A percentile compares a stretch with the other conserved stretches of the same genome.
phyloP scores from a whole-genome alignment of 2,113 vertebrate species.

The Pelobates fuscus region DNA sequence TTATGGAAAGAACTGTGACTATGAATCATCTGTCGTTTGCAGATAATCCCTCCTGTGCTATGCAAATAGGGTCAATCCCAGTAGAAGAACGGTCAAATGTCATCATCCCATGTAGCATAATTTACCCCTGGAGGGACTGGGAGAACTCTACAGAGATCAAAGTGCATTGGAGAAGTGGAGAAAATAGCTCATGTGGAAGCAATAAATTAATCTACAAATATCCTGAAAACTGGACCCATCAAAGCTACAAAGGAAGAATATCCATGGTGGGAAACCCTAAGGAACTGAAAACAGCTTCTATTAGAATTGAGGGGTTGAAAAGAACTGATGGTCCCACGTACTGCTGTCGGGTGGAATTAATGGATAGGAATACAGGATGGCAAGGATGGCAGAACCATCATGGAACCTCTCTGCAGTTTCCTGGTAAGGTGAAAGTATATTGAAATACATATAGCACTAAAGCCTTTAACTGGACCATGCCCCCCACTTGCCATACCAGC shows the following conservation, averaged over 20 bases:
- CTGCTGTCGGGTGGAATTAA: slow-evolving; percentile 29
- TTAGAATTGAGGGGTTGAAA: slow-evolving; percentile 17
- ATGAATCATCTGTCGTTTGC: too few relatives aligned
- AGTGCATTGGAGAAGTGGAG: slow-evolving; percentile 30
- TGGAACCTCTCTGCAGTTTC: slow-evolving; percentile 4
- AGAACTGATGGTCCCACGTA: neutral
- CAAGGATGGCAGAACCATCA: neutral
- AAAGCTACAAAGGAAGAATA: slow-evolving; percentile 18
- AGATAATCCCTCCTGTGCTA: neutral
- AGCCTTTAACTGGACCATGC: too few relatives aligned
- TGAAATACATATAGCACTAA: neutral
- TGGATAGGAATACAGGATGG: fast-evolving
- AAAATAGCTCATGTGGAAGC: neutral
- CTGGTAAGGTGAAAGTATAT: slow-evolving; percentile 6
- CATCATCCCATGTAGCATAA: slow-evolving; percentile 41
- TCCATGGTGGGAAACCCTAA: neutral
- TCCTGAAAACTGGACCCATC: neutral
- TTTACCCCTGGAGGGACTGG: neutral
- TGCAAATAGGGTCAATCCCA: neutral
- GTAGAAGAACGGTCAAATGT: neutral
- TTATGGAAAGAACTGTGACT: too few relatives aligned
- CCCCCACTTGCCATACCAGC: too few relatives aligned
- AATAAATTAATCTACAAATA: slow-evolving; percentile 9
- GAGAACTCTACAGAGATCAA: neutral
- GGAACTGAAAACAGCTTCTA: neutral